Percentiles rank a stretch among this genome's conserved stretches.
phyloP scores from a whole-genome alignment of 2,113 vertebrate species.

The Dromiciops gliroides region DNA sequence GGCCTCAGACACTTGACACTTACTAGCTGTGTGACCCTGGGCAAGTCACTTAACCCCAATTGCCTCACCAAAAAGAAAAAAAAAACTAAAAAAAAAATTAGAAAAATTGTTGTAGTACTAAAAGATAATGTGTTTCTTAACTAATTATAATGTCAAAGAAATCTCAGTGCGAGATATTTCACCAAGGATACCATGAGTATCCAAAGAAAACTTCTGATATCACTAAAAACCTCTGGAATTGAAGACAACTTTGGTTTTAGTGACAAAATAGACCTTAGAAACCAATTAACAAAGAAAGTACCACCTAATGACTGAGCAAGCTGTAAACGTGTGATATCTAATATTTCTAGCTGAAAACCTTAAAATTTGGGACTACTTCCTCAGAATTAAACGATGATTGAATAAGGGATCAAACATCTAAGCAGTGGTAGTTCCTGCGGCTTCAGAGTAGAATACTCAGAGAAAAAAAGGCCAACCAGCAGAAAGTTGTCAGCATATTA shows the following conservation, averaged over 20 bases:
- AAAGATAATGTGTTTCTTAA: neutral
- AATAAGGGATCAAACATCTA: neutral
- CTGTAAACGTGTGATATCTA: neutral
- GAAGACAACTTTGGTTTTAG: neutral
- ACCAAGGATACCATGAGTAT: neutral
- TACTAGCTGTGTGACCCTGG: too few species aligned
- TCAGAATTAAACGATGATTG: neutral
- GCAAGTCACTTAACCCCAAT: too few species aligned
- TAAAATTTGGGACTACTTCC: neutral
- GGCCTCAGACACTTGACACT: too few species aligned
- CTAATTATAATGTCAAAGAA: neutral
- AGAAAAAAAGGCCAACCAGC: neutral
- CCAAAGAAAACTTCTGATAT: neutral
- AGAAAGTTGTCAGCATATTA: constrained; percentile 62
- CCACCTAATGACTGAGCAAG: neutral
- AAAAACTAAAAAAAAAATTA: too few species aligned
- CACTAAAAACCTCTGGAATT: neutral
- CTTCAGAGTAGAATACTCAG: neutral
- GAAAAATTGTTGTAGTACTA: neutral
- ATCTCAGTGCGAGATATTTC: neutral
- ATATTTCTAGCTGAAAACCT: neutral
- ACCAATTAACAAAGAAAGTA: neutral
- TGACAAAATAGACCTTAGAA: neutral
- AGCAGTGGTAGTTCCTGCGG: neutral
- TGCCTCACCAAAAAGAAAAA: too few species aligned